Evolutionary conservation across 2,113 vertebrate genomes (phyloP).

Genomic region (Melospiza georgiana): DNA sequence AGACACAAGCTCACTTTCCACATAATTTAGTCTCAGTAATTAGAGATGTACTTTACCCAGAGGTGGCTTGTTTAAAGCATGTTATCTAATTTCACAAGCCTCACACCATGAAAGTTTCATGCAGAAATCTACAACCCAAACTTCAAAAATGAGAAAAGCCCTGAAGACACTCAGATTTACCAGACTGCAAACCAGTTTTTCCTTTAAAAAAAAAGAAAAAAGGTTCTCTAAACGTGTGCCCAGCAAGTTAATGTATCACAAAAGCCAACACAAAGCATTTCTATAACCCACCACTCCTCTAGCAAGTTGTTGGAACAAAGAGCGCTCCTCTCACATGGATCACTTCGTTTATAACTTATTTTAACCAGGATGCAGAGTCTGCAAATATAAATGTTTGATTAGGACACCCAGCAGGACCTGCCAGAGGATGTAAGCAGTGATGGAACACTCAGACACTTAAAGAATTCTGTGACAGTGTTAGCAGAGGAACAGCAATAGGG

Average conservation of each 20-base stretch:
- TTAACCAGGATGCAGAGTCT: not conserved
- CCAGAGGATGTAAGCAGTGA: not conserved
- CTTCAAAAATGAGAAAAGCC: not conserved
- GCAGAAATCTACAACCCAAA: not conserved
- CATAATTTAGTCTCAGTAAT: constrained; percentile 53
- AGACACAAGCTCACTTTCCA: constrained; percentile 45
- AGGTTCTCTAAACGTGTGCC: not conserved
- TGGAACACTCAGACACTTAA: not conserved
- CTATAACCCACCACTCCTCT: not conserved
- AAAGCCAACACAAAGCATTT: not conserved
- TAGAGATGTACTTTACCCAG: constrained; percentile 45
- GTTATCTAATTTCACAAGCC: constrained; percentile 32
- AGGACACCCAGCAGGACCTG: not conserved
- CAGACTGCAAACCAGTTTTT: not conserved
- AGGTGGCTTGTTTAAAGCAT: constrained; percentile 28
- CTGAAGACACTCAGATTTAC: not conserved
- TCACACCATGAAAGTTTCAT: not conserved
- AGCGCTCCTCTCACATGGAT: not conserved
- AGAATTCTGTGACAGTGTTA: not conserved
- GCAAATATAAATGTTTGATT: not conserved
- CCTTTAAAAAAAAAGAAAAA: not conserved
- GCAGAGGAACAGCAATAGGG: not conserved
- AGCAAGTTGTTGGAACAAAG: not conserved
- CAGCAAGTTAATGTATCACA: not conserved
- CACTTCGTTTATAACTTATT: not conserved